phyloP scores from a whole-genome alignment of 2,113 vertebrate species.

The Saimiri boliviensis region DNA sequence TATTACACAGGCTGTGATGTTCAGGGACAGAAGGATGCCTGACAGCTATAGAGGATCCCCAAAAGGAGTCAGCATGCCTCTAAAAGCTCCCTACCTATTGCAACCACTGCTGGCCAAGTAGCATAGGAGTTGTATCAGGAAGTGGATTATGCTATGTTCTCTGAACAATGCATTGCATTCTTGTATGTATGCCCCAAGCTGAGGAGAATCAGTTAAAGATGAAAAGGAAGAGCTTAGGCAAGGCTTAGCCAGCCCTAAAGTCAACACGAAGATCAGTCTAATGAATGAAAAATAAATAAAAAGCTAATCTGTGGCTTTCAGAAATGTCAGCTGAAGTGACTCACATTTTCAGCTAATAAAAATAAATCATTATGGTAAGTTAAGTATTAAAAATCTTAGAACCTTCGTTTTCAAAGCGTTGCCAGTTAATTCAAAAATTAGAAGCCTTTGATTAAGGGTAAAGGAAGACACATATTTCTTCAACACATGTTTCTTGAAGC shows the following conservation, averaged over 20 bases:
- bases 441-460: neutral
- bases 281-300: neutral
- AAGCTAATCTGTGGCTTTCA: neutral
- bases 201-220: neutral
- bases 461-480: neutral
- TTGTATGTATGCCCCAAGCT: neutral
- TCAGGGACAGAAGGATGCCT: neutral
- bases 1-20: fast-evolving
- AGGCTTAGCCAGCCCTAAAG: neutral
- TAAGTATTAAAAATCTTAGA: neutral
- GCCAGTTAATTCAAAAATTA: neutral
- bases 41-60: neutral
- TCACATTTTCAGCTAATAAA: neutral
- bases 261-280: neutral
- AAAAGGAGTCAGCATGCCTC: neutral
- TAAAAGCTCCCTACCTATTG: neutral
- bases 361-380: neutral
- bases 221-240: neutral
- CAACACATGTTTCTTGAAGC: neutral
- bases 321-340: neutral
- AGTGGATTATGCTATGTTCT: neutral
- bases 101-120: neutral
- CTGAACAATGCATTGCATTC: neutral
- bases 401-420: neutral
- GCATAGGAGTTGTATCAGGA: neutral